Evolutionary conservation across 1,140 invertebrate species (phyloP), one percentile per base, ranked within the genome.

Genomic region (Apis florea): DNA sequence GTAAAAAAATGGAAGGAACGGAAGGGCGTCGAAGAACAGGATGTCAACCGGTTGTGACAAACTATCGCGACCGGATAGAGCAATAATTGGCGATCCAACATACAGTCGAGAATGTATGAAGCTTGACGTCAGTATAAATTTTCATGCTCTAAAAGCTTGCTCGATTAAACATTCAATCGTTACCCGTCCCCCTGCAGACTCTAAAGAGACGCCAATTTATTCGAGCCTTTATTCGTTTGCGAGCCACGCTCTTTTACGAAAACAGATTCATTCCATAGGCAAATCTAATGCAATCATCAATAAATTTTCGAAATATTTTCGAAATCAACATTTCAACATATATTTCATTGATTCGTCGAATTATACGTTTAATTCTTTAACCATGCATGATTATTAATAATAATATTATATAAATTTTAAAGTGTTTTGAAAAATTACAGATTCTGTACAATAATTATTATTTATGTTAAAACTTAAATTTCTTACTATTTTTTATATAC

Each of bases 51-150:
- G 51, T 61, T 63, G 63, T 49, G 71, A 63, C 69, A 54, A 53
- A 75, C 76, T 72, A 82, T 89, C 79, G 63, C 73, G 80, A 88
- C 89, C 88, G 89, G 89, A 90, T 90, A 90, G 54, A 76, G 88
- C 85, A 89, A 90, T 90, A 89, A 90, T 90, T 90, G 89, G 82
- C 84, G 83, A 88, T 82, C 81, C 68, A 76, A 85, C 76, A 76
- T 76, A 86, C 73, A 71, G 69, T 54, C 61, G 74, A 69, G 76
- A 85, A 84, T 68, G 66, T 59, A 19, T 31, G 31, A 83, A 84
- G 82, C 21, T 71, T 80, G 84, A 84, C 82, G 84, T 85, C 76
- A 85, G 53, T 67, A 59, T 69, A 79, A 85, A 84, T 73, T 58
- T 72, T 58, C 71, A 75, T 40, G 58, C 71, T 69, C 63, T 67